Conservation (phyloP, 2,113 vertebrate species). For the Tapirus terrestris region DNA sequence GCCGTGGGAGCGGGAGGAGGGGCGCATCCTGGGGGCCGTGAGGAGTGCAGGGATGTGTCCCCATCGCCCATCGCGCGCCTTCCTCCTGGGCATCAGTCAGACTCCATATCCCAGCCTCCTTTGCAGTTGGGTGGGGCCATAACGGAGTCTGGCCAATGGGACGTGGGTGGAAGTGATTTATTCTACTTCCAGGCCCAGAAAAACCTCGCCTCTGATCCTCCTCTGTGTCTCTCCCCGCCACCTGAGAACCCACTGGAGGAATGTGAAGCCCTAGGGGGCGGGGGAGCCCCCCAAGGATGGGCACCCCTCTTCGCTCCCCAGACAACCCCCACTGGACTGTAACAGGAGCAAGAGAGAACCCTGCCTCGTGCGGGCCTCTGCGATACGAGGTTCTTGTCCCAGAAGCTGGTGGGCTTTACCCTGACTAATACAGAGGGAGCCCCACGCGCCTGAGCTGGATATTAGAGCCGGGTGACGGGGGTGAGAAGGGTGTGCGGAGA, state of each 20-base stretch:
- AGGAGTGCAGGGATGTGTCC: not conserved
- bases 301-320: rapidly evolving
- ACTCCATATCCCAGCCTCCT: not conserved
- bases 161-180: not conserved
- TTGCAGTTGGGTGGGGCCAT: rapidly evolving
- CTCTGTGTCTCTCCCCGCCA: rapidly evolving
- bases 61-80: rapidly evolving
- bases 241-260: not conserved
- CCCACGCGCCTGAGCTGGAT: not conserved
- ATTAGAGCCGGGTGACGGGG: not conserved
- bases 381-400: not conserved
- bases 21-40: rapidly evolving
- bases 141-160: too few relatives aligned
- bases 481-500: not conserved
- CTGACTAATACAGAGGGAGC: not conserved
- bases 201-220: not conserved
- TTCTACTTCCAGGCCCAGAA: not conserved
- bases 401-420: rapidly evolving
- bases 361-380: not conserved
- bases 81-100: not conserved
- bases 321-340: not conserved
- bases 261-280: rapidly evolving
- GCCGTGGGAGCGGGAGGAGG: rapidly evolving
- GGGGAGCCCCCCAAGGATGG: not conserved
- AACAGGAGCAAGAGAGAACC: too few relatives aligned